A percentile compares a stretch with the other conserved stretches of the same genome.
These are phyloP conservation scores for Andrena haemorrhoa DNA, from an alignment of 2,888 invertebrate genomes.

Conservation along the genomic window DNA sequence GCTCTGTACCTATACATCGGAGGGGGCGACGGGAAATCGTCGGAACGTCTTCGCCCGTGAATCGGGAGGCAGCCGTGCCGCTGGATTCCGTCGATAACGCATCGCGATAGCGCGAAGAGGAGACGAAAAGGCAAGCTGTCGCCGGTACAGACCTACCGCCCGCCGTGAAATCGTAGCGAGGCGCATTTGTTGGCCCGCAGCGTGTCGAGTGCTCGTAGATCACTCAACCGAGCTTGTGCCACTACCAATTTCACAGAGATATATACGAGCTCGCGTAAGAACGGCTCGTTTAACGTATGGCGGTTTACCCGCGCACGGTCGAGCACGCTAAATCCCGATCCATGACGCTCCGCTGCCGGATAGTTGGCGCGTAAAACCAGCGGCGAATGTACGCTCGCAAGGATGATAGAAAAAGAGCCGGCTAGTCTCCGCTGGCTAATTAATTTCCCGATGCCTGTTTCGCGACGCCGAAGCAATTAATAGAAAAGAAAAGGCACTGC, in stretches of 20 bases:
- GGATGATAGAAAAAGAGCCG: conserved; percentile 41
- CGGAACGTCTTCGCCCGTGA: neutral
- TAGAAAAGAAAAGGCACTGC: conserved; percentile 21
- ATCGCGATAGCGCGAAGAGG: conserved; percentile 58
- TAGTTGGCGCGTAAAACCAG: conserved; percentile 63
- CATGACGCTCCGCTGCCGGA: conserved; percentile 48
- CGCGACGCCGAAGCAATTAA: conserved; percentile 23
- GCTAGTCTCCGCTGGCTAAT: conserved; percentile 47
- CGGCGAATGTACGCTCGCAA: conserved; percentile 47
- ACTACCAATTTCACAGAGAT: conserved; percentile 69
- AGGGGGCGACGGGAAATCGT: neutral
- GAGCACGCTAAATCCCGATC: conserved; percentile 65
- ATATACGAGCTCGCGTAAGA: conserved; percentile 46
- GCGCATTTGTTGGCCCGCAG: conserved; percentile 68
- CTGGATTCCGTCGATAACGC: conserved; percentile 44
- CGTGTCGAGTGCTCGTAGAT: conserved; percentile 78
- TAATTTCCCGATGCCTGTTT: conserved; percentile 62
- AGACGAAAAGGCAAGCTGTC: conserved; percentile 71
- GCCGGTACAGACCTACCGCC: conserved; percentile 56
- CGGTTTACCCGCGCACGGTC: conserved; percentile 32
- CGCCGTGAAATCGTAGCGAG: conserved; percentile 69
- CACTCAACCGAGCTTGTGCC: conserved; percentile 70
- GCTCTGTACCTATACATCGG: neutral
- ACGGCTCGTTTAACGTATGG: conserved; percentile 51
- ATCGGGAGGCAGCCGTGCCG: neutral